A percentile compares a stretch with the other conserved stretches of the same genome.
Conservation (phyloP, 2,797 vertebrate species). For the Morelia viridis region DNA sequence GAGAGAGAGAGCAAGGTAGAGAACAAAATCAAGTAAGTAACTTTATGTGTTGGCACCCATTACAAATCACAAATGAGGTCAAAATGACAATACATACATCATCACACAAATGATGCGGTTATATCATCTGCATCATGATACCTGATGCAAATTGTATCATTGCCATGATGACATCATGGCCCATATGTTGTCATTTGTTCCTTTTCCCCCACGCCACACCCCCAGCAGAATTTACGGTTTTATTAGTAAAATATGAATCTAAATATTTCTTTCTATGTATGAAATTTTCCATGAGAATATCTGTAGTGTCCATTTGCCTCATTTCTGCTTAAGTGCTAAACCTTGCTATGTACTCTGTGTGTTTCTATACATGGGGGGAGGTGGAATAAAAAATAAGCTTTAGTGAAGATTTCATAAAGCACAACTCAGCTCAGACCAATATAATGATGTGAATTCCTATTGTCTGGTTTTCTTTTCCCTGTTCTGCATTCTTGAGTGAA, state of each 20-base stretch:
- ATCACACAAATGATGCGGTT: neutral
- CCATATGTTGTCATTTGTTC: neutral
- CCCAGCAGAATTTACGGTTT: neutral
- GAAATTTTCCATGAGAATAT: neutral
- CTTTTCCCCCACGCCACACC: neutral
- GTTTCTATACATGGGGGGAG: neutral
- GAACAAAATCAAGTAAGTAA: neutral
- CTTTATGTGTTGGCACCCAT: neutral
- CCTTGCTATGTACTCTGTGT: neutral
- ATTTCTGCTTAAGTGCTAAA: neutral
- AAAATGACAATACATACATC: neutral
- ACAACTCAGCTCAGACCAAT: conserved; percentile 15
- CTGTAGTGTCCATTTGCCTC: conserved; percentile 42
- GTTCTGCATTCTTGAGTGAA: conserved; percentile 17
- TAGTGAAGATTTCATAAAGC: conserved; percentile 19
- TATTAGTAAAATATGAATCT: neutral
- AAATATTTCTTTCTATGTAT: neutral
- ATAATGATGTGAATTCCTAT: conserved; percentile 16
- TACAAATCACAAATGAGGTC: neutral
- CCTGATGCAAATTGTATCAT: neutral
- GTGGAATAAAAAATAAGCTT: neutral
- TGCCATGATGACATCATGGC: neutral
- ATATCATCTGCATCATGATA: neutral
- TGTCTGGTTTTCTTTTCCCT: conserved; percentile 28
- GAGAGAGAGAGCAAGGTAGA: neutral